Base-by-base conservation (phyloP, 2,888 invertebrate species). In the Oxycera nigricornis region DNA sequence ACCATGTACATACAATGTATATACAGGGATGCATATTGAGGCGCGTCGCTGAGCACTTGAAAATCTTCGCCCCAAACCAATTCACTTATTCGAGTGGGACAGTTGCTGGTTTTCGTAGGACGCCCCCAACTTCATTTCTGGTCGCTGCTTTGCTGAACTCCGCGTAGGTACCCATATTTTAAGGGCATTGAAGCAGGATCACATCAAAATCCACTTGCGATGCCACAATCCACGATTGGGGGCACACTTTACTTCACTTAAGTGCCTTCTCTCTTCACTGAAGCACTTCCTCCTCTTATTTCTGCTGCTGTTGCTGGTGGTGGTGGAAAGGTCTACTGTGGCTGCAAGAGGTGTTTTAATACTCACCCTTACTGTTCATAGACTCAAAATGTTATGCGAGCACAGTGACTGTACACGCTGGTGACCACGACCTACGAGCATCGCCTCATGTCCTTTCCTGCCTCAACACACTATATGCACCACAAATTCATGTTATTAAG, bases 181-280 rank as follows among this genome's bases (percentile, higher is more conserved):
- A 39, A 9, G 11, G 17, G 11, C 65, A 65, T 41, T 22, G 55
- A 11, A 11, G 17, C 30, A 31, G 31, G 41, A 65, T 17, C 65
- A 24, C 65, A 35, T 22, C 22, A 39, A 41, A 65, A 65, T 65
- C 39, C 35, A 41, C 65, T 41, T 65, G 39, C 24, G 24, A 39
- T 26, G 24, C 24, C 24, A 24, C 17, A n/a, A n/a, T 65, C 26
- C 41, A 26, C 39, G 24, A 41, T 39, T 1, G 22, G 22, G 65
- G 65, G 14, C 7, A 2, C 24, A 65, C 24, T 22, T 14, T 41
- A 65, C 65, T 65, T 30, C 2, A 41, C 22, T 24, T 24, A 65
- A 65, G 65, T 65, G 24, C 24, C 65, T 11, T 24, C 30, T 41
- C 65, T 41, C 65, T 65, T 41, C 41, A 62, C 24, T 39, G 41